Base-by-base conservation (phyloP, 2,113 vertebrate species). In the Cyanistes caeruleus region DNA sequence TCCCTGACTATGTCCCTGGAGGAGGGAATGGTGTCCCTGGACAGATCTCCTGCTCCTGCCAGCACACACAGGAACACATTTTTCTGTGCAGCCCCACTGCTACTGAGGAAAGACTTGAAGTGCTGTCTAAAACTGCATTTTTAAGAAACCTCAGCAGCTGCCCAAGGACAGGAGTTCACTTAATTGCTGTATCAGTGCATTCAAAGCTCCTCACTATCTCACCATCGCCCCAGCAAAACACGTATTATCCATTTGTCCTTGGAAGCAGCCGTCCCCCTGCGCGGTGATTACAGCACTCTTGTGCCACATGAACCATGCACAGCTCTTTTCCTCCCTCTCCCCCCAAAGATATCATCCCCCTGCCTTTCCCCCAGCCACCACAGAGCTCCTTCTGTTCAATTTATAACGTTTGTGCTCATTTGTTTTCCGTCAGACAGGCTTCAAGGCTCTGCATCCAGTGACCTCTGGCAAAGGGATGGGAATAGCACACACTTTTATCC, bases 401-500 rank as follows among this genome's bases (percentile, higher is more conserved):
- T 93, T 91, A 31, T 67, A 73, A 62, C 81, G 31, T 84, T 87
- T 91, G 88, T n/a, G 13, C 73, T 97, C 93, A 37, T 97, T 97
- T 97, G 95, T 97, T 98, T 98, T 87, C 91, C 52, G 67, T 94
- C 96, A 87, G 88, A 79, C 70, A 77, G 52, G 86, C 70, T 96
- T 92, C 49, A 74, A 97, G 96, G 82, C 41, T 4, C 68, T 76
- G 60, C 92, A 93, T 92, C 84, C 93, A 80, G 64, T 93, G 97
- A 98, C 96, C 97, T 97, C 97, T 97, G 96, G 92, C 95, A 97
- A 94, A 44, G 79, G 82, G 89, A 94, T 68, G 68, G 60, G 97
- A 96, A 94, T 33, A 62, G 37, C 63, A 35, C 79, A 58, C 39
- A 56, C 72, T 95, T 95, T 95, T 89, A 95, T 95, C 84, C 95